These are phyloP conservation scores for Nephrocerus scutellatus DNA, from an alignment of 2,888 invertebrate species.

Conservation along the genomic window DNA sequence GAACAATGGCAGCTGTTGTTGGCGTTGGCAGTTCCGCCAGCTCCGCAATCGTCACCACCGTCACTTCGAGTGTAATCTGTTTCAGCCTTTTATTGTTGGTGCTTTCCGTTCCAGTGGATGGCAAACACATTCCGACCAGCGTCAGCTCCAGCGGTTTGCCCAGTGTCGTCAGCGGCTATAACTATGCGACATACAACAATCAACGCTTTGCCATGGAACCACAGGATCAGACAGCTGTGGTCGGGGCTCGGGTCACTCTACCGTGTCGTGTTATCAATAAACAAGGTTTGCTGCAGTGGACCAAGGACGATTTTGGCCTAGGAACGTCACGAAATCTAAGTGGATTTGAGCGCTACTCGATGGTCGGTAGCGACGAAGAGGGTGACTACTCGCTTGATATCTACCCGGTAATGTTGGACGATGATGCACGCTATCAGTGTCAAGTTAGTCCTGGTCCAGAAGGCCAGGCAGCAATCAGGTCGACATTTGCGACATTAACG, in stretches of 20 bases:
- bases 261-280: slow-evolving; percentile 86
- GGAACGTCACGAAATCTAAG: slow-evolving; percentile 84
- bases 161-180: slow-evolving; percentile 6
- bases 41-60: slow-evolving; percentile 16
- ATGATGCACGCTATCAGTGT: slow-evolving; percentile 89
- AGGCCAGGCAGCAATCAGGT: slow-evolving; percentile 74
- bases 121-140: slow-evolving; percentile 24
- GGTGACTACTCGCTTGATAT: slow-evolving; percentile 88
- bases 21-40: slow-evolving; percentile 16
- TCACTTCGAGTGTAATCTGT: slow-evolving; percentile 3
- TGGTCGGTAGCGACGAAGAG: slow-evolving; percentile 94
- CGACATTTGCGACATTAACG: slow-evolving; percentile 75
- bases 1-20: slow-evolving; percentile 7
- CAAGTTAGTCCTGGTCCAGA: slow-evolving; percentile 79
- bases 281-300: slow-evolving; percentile 90
- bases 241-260: slow-evolving; percentile 79
- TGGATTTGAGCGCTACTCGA: slow-evolving; percentile 87
- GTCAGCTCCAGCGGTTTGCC: slow-evolving; percentile 8
- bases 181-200: slow-evolving; percentile 41
- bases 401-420: slow-evolving; percentile 80
- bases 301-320: slow-evolving; percentile 91
- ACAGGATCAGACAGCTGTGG: slow-evolving; percentile 80
- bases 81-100: slow-evolving; percentile 2
- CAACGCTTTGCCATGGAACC: slow-evolving; percentile 91
- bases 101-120: slow-evolving; percentile 10